phyloP scores from a whole-genome alignment of 2,797 vertebrate genomes.

The Bradypus variegatus region DNA sequence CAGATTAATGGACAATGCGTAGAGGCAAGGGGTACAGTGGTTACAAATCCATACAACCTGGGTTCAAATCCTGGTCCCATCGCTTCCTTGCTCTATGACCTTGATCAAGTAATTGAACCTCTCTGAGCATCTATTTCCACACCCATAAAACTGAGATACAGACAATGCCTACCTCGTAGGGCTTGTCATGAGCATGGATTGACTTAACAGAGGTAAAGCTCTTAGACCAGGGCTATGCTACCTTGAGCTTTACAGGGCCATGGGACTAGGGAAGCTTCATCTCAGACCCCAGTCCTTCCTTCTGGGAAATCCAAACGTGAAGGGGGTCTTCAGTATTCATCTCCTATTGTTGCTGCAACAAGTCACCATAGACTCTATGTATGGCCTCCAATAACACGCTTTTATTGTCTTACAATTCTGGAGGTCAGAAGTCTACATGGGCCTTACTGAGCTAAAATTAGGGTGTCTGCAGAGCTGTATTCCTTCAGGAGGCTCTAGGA shows the following conservation, averaged over 20 bases:
- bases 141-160: neutral
- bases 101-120: neutral
- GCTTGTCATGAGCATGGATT: neutral
- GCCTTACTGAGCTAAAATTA: neutral
- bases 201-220: neutral
- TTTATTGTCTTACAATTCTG: too few relatives aligned
- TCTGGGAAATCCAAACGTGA: neutral
- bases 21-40: neutral
- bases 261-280: neutral
- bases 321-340: neutral
- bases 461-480: too few relatives aligned
- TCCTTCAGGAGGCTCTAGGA: neutral
- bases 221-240: neutral
- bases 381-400: too few relatives aligned
- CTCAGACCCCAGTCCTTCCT: neutral
- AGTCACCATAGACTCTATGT: too few relatives aligned
- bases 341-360: neutral
- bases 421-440: neutral
- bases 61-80: neutral
- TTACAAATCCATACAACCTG: neutral
- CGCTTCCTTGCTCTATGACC: neutral
- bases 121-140: neutral
- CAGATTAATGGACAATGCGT: too few relatives aligned
- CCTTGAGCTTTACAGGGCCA: neutral
- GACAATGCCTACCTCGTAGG: neutral